Percentiles rank a stretch among this genome's conserved stretches.
Conservation (phyloP, 2,888 invertebrate species). For the Epirrhoe alternata region DNA sequence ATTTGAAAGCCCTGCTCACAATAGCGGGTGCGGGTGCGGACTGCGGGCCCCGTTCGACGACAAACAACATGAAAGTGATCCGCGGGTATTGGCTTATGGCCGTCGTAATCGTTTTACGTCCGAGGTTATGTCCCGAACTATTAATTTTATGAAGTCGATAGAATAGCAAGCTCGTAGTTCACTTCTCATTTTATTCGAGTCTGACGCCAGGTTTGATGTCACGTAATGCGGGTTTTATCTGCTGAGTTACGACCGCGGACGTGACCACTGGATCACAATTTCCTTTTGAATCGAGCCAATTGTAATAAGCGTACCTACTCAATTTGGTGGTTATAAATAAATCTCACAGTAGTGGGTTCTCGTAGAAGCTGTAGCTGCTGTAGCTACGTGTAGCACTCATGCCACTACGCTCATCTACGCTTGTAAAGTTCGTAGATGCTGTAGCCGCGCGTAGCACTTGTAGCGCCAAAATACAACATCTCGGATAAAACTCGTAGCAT, state of each 20-base stretch:
- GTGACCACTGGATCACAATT: slow-evolving; percentile 1
- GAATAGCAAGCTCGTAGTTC: slow-evolving; percentile 18
- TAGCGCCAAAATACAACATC: not conserved
- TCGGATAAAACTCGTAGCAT: no score
- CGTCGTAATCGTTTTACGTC: slow-evolving; percentile 31
- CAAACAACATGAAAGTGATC: slow-evolving; percentile 19
- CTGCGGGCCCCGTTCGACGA: not conserved
- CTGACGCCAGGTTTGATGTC: slow-evolving; percentile 24
- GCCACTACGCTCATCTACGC: no score
- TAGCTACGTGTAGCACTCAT: not conserved
- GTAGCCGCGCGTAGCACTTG: not conserved
- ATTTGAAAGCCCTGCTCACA: not conserved
- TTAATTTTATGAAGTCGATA: slow-evolving; percentile 34
- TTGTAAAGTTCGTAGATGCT: not conserved
- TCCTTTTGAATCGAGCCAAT: slow-evolving; percentile 7
- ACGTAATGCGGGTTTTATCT: slow-evolving; percentile 12
- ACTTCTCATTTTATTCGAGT: slow-evolving; percentile 28
- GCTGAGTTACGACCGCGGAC: slow-evolving; percentile 6
- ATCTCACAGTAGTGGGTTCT: not conserved
- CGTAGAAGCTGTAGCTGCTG: not conserved
- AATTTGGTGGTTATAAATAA: not conserved
- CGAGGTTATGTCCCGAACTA: slow-evolving; percentile 31
- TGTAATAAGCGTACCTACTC: not conserved
- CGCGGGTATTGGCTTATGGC: slow-evolving; percentile 14
- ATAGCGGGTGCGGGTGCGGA: not conserved